A percentile compares a stretch with the other conserved stretches of the same genome.
phyloP scores from a whole-genome alignment of 2,797 vertebrate genomes.

The Harpagifer antarcticus region DNA sequence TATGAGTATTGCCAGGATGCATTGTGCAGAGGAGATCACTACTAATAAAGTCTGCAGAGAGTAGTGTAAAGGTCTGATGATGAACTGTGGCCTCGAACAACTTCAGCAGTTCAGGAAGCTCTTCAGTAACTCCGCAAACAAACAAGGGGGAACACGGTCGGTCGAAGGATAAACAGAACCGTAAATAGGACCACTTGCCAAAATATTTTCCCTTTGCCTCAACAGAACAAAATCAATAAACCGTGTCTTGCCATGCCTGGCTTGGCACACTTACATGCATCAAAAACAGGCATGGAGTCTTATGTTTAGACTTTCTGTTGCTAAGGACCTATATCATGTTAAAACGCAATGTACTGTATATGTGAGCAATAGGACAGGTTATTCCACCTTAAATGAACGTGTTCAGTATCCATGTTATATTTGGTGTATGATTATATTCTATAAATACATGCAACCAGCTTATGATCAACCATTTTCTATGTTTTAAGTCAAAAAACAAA shows the following conservation, averaged over 20 bases:
- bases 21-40: not conserved
- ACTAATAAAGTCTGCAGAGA: not conserved
- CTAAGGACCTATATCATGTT: slow-evolving; percentile 3
- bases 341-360: not conserved
- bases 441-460: not conserved
- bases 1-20: not conserved
- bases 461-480: not conserved
- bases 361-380: not conserved
- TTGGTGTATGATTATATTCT: not conserved
- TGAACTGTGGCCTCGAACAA: slow-evolving; percentile 30
- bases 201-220: slow-evolving; percentile 40
- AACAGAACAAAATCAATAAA: slow-evolving; percentile 28
- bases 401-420: too few species aligned
- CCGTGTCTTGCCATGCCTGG: not conserved
- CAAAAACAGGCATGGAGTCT: slow-evolving; percentile 2
- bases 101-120: slow-evolving; percentile 45
- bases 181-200: slow-evolving; percentile 47
- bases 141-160: slow-evolving; percentile 14
- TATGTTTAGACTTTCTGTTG: not conserved
- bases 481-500: not conserved
- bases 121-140: slow-evolving; percentile 48
- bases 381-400: not conserved
- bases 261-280: slow-evolving; percentile 1
- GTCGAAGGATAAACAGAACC: slow-evolving; percentile 55
- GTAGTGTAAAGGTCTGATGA: slow-evolving; percentile 11